Evolutionary conservation across 2,113 vertebrate genomes (phyloP), one percentile per base, ranked within the genome.

Genomic region (Amphiprion percula): DNA sequence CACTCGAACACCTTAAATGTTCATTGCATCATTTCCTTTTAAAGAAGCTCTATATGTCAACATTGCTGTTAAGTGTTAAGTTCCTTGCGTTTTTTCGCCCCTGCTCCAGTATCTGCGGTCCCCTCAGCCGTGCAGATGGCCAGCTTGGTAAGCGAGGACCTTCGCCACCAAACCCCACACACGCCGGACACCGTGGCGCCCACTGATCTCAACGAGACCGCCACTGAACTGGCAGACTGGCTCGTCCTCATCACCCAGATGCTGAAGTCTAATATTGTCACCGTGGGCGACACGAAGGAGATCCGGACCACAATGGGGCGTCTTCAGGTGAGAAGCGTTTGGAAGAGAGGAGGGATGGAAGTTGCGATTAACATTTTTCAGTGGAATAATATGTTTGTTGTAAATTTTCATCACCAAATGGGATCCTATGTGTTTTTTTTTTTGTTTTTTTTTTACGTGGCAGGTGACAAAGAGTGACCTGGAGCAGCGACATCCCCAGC

Each of bases 201-300:
- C 78, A 95, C 94, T n/a, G 97, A 99, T 90, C 94, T 99, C 84
- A 96, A 99, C 79, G 94, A 95, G 91, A 97, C 96, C 4, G 97
- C 96, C 86, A 97, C 96, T 10, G 97, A 99, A 60, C 94, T 99
- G 52, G 96, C 96, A 0, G 96, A 98, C 88, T 99, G 98, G 98
- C 93, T 99, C 62, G 86, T 96, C 16, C 95, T 98, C 83, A 98
- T 98, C 58, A 96, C 97, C 59, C 97, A 98, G 93, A 99, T 98
- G 97, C 96, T 99, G 10, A 99, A 97, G 92, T 99, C 97, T 62
- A 99, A 96, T 89, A 97, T 99, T 30, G 97, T 99, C 77, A 99
- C 98, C 0, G 97, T 99, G 37, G 98, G 98, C 19, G 97, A 97
- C 79, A 90, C 93, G 0, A 95, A 97, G 5, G 98, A 99, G 90